Evolutionary conservation across 2,113 vertebrate species (phyloP).

Genomic region (Balaenoptera acutorostrata): DNA sequence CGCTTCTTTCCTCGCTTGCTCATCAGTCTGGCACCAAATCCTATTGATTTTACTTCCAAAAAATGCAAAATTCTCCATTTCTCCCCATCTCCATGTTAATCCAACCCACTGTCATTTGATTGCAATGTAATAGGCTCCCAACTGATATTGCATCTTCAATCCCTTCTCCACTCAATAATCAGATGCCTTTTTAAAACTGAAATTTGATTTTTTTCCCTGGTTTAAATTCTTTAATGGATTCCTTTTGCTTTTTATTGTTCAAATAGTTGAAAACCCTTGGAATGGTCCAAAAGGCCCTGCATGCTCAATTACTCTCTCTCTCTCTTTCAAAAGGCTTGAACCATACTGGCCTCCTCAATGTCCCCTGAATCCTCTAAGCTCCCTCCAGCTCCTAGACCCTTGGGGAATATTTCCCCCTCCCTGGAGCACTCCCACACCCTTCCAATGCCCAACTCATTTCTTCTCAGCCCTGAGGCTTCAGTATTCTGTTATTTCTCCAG

Average conservation of each 20-base stretch:
- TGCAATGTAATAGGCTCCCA: not conserved
- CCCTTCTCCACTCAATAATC: not conserved
- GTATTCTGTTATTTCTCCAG: no score
- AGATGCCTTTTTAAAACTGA: not conserved
- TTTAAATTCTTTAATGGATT: not conserved
- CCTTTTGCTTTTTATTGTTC: not conserved
- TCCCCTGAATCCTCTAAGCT: not conserved
- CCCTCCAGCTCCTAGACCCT: not conserved
- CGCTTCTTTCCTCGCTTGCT: not conserved
- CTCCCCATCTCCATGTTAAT: not conserved
- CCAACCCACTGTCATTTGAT: not conserved
- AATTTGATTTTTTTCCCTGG: not conserved
- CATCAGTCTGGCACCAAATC: not conserved
- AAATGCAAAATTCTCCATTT: not conserved
- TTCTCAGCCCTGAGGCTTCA: no score
- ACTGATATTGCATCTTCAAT: not conserved
- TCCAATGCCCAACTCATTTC: not conserved
- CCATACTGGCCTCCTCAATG: not conserved
- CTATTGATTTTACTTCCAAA: not conserved
- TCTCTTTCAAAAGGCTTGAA: not conserved
- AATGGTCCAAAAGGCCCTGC: not conserved
- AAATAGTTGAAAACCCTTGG: not conserved
- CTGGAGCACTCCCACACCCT: not conserved
- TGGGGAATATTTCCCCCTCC: fast-evolving
- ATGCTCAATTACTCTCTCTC: not conserved